Conservation (phyloP, 2,797 vertebrate species). For the Spheniscus humboldti region DNA sequence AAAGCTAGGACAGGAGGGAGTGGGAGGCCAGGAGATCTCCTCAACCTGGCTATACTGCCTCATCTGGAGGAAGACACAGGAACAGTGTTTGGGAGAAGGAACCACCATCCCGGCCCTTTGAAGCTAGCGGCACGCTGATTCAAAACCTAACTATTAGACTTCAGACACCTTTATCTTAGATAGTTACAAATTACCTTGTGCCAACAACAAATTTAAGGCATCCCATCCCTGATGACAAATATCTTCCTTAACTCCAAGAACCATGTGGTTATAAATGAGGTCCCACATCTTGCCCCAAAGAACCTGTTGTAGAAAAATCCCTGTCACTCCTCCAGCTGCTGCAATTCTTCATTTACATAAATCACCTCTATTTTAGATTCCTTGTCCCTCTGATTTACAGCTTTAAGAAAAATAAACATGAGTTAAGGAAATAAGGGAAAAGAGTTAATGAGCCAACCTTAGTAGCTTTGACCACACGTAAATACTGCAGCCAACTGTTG, state of each 20-base stretch:
- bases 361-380: neutral
- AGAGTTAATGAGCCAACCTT: neutral
- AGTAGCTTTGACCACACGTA: constrained; percentile 21
- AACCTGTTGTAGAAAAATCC: neutral
- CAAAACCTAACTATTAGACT: neutral
- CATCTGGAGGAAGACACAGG: neutral
- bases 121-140: neutral
- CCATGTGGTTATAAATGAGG: neutral
- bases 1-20: neutral
- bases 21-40: neutral
- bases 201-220: constrained; percentile 6
- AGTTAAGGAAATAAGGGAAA: constrained; percentile 23
- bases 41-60: neutral
- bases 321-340: neutral
- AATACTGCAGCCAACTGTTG: neutral
- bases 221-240: neutral
- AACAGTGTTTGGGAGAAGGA: neutral
- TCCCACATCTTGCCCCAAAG: neutral
- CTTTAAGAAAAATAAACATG: constrained; percentile 22
- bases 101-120: neutral
- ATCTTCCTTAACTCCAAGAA: neutral
- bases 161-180: neutral
- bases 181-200: neutral
- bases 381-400: constrained; percentile 12
- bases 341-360: neutral